Percentiles rank a stretch among this genome's conserved stretches.
Evolutionary conservation across 2,888 invertebrate species (phyloP).

Genomic region (Lordiphosa andalusiaca): DNA sequence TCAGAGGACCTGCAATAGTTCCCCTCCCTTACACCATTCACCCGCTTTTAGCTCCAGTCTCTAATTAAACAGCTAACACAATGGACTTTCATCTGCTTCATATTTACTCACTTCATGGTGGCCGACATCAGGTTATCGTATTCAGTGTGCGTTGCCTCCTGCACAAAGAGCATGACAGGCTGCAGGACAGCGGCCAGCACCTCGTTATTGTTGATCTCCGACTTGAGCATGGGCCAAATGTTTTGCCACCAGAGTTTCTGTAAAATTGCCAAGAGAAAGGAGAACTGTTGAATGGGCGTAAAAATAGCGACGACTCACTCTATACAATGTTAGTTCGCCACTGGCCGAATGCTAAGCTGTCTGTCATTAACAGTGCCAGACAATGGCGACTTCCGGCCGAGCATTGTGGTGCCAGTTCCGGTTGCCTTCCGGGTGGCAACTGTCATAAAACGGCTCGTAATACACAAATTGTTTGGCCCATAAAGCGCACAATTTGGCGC

Average conservation of each 20-base stretch:
- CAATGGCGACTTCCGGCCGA: conserved; percentile 26
- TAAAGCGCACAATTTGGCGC: conserved; percentile 57
- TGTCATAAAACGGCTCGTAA: conserved; percentile 59
- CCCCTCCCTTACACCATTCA: not conserved
- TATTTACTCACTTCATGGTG: conserved; percentile 86
- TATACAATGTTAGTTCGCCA: conserved; percentile 21
- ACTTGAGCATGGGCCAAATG: conserved; percentile 93
- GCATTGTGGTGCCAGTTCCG: conserved; percentile 6
- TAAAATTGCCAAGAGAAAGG: conserved; percentile 22
- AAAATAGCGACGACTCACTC: conserved; percentile 16
- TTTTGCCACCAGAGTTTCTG: conserved; percentile 98
- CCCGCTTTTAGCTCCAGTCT: not conserved
- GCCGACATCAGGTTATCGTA: conserved; percentile 91
- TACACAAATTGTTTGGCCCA: conserved; percentile 62
- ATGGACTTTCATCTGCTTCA: conserved; percentile 2
- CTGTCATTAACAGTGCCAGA: conserved; percentile 34
- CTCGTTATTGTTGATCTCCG: conserved; percentile 92
- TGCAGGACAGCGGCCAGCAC: conserved; percentile 92
- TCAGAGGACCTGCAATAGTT: too few species aligned
- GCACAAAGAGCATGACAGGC: conserved; percentile 90
- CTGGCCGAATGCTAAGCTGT: conserved; percentile 33
- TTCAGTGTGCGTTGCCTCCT: conserved; percentile 89
- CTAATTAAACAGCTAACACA: too few species aligned
- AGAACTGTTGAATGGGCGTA: conserved; percentile 9
- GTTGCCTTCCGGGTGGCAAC: conserved; percentile 9